These are phyloP conservation scores for Cataglyphis livida DNA, from an alignment of 2,888 invertebrate genomes.

Conservation along the genomic window DNA sequence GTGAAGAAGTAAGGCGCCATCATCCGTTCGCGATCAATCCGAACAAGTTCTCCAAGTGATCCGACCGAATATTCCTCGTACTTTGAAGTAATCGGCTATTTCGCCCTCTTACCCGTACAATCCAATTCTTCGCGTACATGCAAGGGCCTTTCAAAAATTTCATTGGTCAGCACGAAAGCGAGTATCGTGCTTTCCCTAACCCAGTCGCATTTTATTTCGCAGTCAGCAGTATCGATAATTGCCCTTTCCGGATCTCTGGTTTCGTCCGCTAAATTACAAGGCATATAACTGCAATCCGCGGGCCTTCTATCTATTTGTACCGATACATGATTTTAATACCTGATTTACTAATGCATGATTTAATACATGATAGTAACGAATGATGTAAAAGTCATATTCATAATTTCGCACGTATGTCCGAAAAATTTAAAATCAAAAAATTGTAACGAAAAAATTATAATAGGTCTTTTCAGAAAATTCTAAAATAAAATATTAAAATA, in stretches of 20 bases:
- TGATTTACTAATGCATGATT: background rate
- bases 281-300: constrained; percentile 42
- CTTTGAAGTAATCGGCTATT: constrained; percentile 37
- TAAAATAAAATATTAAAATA: background rate
- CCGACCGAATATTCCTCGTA: constrained; percentile 37
- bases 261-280: constrained; percentile 51
- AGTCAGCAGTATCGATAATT: constrained; percentile 72
- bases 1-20: constrained; percentile 34
- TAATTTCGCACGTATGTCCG: background rate
- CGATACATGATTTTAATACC: constrained; percentile 3
- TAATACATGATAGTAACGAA: background rate
- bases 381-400: background rate
- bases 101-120: constrained; percentile 46
- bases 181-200: constrained; percentile 44
- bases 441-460: background rate
- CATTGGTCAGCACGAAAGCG: constrained; percentile 64
- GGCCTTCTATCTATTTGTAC: background rate
- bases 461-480: background rate
- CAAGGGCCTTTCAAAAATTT: constrained; percentile 61
- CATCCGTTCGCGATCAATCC: constrained; percentile 52
- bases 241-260: constrained; percentile 61
- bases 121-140: constrained; percentile 58
- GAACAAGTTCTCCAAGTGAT: constrained; percentile 45
- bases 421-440: background rate
- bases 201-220: constrained; percentile 58